Percentiles rank a stretch among this genome's conserved stretches.
Evolutionary conservation across 2,797 vertebrate species (phyloP).

Genomic region (Brachyrhaphis roseni): DNA sequence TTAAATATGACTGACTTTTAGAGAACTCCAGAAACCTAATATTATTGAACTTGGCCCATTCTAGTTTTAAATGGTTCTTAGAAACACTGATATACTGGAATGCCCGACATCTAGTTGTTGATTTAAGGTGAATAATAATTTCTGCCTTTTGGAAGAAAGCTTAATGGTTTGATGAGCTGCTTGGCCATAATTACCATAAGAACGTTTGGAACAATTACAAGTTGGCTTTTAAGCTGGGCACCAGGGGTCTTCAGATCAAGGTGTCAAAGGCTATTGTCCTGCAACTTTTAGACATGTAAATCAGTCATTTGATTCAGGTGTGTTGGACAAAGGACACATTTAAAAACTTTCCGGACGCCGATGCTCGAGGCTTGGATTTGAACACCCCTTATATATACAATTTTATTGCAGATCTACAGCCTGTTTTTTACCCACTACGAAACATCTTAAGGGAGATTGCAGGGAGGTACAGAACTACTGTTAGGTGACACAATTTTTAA

Average conservation of each 20-base stretch:
- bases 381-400: slow-evolving; percentile 9
- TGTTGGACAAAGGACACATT: too few relatives aligned
- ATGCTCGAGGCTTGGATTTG: too few relatives aligned
- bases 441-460: slow-evolving; percentile 44
- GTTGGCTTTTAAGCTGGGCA: slow-evolving; percentile 21
- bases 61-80: not conserved
- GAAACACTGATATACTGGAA: not conserved
- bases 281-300: too few relatives aligned
- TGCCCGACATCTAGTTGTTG: not conserved
- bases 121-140: not conserved
- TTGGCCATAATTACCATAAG: not conserved
- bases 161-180: not conserved
- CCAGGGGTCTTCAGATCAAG: too few relatives aligned
- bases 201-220: not conserved
- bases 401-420: slow-evolving; percentile 45
- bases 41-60: not conserved
- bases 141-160: not conserved
- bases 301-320: too few relatives aligned
- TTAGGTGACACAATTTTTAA: slow-evolving; percentile 62
- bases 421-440: slow-evolving; percentile 61
- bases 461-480: slow-evolving; percentile 58
- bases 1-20: not conserved
- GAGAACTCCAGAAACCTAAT: not conserved
- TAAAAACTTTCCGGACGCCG: too few relatives aligned
- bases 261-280: too few relatives aligned